Conservation (phyloP, 2,888 invertebrate species). For the Danaus chrysippus region DNA sequence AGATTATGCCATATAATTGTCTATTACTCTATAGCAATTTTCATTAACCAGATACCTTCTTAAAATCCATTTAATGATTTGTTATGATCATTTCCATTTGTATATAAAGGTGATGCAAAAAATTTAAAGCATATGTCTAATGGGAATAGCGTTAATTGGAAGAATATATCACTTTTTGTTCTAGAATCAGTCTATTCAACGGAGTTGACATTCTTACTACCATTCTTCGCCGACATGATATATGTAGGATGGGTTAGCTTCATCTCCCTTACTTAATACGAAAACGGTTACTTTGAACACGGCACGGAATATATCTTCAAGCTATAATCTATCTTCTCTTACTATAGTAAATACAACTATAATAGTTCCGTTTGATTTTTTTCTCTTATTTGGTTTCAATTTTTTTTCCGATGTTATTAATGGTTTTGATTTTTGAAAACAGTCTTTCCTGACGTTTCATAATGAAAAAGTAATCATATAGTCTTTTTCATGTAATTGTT, state of each 20-base stretch:
- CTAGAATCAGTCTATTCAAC: slow-evolving; percentile 5
- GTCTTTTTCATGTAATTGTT: no score
- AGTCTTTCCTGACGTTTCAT: no score
- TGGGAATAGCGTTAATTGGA: not conserved
- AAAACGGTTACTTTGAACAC: not conserved
- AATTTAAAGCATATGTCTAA: not conserved
- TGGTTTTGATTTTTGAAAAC: no score
- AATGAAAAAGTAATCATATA: no score
- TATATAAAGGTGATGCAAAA: not conserved
- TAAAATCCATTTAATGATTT: not conserved
- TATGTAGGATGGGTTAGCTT: not conserved
- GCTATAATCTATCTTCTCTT: not conserved
- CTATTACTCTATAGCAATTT: no score
- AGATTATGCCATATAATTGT: no score
- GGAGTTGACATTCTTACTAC: not conserved
- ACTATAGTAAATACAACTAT: no score
- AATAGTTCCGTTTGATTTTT: no score
- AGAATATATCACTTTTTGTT: slow-evolving; percentile 1
- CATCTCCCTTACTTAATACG: not conserved
- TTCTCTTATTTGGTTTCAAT: no score
- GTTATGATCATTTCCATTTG: not conserved
- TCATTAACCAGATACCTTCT: no score
- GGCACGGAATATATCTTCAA: not conserved
- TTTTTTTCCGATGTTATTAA: no score
- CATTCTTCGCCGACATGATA: slow-evolving; percentile 5